Percentiles rank a stretch among this genome's conserved stretches.
Conservation (phyloP, 2,797 vertebrate species). For the Sebastes alutus region DNA sequence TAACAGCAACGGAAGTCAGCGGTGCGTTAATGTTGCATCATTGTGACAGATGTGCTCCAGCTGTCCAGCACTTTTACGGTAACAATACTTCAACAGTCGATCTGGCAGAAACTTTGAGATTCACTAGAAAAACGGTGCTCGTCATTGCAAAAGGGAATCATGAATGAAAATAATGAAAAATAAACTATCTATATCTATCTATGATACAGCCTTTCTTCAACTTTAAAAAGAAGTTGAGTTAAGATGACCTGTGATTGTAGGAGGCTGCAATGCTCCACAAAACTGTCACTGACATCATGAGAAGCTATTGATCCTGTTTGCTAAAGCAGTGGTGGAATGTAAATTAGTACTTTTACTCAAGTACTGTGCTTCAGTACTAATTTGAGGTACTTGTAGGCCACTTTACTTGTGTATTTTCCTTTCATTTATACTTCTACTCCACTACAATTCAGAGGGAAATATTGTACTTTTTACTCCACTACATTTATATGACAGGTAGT, state of each 20-base stretch:
- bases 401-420: not conserved
- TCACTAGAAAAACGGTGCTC: not conserved
- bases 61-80: constrained; percentile 47
- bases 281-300: constrained; percentile 39
- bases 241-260: constrained; percentile 17
- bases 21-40: constrained; percentile 50
- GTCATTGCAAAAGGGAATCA: not conserved
- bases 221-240: constrained; percentile 11
- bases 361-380: not conserved
- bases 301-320: constrained; percentile 46
- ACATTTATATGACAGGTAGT: not conserved
- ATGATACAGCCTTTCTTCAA: not conserved
- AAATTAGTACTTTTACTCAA: constrained; percentile 1
- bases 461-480: not conserved
- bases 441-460: not conserved
- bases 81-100: constrained; percentile 14
- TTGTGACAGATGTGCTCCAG: constrained; percentile 47
- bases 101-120: not conserved
- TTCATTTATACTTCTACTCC: not conserved
- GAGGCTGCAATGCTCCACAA: constrained; percentile 30
- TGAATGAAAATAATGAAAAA: not conserved
- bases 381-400: not conserved
- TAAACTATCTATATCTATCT: not conserved
- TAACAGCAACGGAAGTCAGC: constrained; percentile 13
- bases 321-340: not conserved